Evolutionary conservation across 1,140 invertebrate species (phyloP).

Genomic region (Hormaphis cornu): DNA sequence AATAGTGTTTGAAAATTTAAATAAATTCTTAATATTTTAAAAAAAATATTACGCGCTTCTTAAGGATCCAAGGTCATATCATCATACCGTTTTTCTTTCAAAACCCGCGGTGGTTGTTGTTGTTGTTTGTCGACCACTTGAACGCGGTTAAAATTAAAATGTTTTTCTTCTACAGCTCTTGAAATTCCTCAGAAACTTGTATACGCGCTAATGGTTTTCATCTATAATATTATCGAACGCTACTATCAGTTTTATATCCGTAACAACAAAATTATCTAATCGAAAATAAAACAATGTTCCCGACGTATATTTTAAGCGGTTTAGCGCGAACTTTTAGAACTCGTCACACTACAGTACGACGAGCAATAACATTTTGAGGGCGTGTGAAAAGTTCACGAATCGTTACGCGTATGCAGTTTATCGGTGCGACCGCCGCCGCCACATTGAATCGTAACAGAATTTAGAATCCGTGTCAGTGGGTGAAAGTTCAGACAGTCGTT

Average conservation of each 20-base stretch:
- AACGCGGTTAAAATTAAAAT: not conserved
- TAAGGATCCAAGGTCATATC: constrained; percentile 11
- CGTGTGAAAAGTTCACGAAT: not conserved
- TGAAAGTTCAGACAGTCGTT: constrained; percentile 28
- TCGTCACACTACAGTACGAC: no score
- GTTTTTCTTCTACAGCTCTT: not conserved
- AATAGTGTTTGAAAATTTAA: not conserved
- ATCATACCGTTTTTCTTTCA: constrained; percentile 19
- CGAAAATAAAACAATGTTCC: not conserved
- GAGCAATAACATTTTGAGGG: not conserved
- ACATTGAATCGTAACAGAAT: not conserved
- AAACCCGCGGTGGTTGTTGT: not conserved
- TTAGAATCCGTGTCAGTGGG: constrained; percentile 19
- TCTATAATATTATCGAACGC: no score
- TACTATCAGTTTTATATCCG: no score
- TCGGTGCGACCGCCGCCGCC: not conserved
- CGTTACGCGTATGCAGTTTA: not conserved
- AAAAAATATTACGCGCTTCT: not conserved
- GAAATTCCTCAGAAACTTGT: not conserved
- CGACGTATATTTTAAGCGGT: not conserved
- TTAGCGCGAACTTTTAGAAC: not conserved
- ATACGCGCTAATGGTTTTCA: not conserved
- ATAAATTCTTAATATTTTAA: not conserved
- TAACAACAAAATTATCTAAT: no score
- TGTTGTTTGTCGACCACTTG: not conserved